Conservation (phyloP, 2,113 vertebrate genomes). For the Helogale parvula region DNA sequence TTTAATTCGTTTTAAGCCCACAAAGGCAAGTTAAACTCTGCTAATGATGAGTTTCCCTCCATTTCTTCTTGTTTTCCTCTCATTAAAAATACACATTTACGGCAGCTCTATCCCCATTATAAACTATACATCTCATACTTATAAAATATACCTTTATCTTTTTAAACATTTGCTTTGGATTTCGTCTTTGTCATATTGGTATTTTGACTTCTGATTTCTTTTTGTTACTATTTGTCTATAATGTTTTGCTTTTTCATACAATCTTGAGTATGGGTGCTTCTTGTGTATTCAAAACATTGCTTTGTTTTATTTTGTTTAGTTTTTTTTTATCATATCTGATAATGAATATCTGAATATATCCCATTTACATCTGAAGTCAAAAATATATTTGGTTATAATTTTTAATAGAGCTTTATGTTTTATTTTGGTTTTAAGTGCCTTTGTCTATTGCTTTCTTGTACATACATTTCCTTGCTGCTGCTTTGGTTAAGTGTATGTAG, state of each 20-base stretch:
- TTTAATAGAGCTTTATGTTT: slow-evolving; percentile 16
- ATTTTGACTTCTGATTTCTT: background rate
- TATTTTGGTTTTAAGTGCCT: background rate
- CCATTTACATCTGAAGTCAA: background rate
- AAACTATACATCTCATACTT: background rate
- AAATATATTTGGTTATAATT: slow-evolving; percentile 29
- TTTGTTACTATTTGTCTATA: background rate
- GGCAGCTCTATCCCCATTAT: background rate
- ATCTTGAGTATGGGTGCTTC: background rate
- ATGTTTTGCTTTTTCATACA: background rate
- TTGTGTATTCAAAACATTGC: background rate
- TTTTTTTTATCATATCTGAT: background rate
- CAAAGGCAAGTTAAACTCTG: background rate
- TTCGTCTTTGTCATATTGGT: background rate
- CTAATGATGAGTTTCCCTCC: background rate
- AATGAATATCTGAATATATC: background rate
- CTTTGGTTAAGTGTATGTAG: background rate
- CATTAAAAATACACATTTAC: background rate
- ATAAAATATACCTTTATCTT: background rate
- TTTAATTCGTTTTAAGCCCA: background rate
- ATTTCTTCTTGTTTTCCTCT: background rate
- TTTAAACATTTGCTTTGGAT: background rate
- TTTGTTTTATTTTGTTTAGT: background rate
- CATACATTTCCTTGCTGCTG: background rate
- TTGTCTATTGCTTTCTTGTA: background rate